Percentiles rank a stretch among this genome's conserved stretches.
Evolutionary conservation across 1,140 invertebrate genomes (phyloP).

Genomic region (Drosophila santomea): DNA sequence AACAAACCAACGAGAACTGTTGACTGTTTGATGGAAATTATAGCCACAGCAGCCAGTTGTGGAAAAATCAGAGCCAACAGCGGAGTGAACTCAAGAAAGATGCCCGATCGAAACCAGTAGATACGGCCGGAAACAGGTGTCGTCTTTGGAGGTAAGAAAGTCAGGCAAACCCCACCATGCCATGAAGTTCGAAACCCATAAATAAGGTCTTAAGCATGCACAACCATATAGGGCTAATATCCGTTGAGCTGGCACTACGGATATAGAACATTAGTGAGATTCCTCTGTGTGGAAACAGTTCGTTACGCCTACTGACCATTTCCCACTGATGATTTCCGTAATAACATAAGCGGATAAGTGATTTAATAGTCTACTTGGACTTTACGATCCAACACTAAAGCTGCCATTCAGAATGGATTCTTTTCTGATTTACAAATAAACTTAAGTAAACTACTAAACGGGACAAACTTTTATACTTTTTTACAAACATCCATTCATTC

Average conservation of each 20-base stretch:
- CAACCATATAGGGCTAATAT: constrained; percentile 23
- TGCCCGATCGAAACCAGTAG: constrained; percentile 44
- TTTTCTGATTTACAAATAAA: no score
- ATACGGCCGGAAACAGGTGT: constrained; percentile 73
- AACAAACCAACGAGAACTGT: constrained; percentile 36
- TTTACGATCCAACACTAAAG: not conserved
- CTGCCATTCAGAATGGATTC: no score
- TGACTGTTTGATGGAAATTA: constrained; percentile 68
- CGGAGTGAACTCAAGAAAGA: constrained; percentile 13
- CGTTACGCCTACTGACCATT: constrained; percentile 13
- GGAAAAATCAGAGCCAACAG: constrained; percentile 12
- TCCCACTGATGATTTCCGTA: not conserved
- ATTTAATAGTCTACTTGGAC: not conserved
- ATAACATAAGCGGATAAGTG: constrained; percentile 3
- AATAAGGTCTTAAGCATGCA: constrained; percentile 29
- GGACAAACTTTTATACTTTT: no score
- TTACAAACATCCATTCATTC: no score
- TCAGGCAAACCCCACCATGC: constrained; percentile 5
- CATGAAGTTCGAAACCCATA: constrained; percentile 23
- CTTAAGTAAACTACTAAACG: no score
- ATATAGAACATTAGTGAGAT: constrained; percentile 14
- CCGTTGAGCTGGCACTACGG: constrained; percentile 22
- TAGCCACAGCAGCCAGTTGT: constrained; percentile 35
- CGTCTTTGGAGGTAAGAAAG: constrained; percentile 45
- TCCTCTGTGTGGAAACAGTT: constrained; percentile 2